Evolutionary conservation across 2,888 invertebrate species (phyloP), one percentile per base, ranked within the genome.

Genomic region (Lampropteryx suffumata): DNA sequence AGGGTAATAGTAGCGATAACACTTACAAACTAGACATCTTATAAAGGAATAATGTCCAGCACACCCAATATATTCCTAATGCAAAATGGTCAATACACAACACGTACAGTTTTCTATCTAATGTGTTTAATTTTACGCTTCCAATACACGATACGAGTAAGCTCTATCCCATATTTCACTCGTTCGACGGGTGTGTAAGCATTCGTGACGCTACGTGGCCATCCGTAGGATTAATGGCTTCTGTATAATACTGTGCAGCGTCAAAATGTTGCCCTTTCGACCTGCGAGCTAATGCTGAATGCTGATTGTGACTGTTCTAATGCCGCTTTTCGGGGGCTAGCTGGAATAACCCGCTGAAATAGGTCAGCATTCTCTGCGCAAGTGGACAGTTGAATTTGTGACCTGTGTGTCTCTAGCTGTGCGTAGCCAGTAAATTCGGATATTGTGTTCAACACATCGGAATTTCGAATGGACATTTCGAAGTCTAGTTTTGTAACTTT

Each of bases 171-270:
- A 79, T 82, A 80, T 73, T 76, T 79, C 78, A 80, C 75, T 62
- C 65, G 69, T 74, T 79, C 80, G 77, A 79, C 79, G 76, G 73
- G 76, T 76, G 76, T 76, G 77, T 76, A 76, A 79, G 76, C 76
- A 79, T 76, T 72, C 66, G 73, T 71, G 77, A 76, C 73, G 78
- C 71, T 76, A 73, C 75, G 80, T 74, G 79, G 70, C 76, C 68
- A 71, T 68, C 64, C 69, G 37, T 43, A 64, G 72, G 75, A 83
- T 84, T 81, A 81, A 84, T 82, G 79, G 76, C 67, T 65, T 61
- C 70, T 61, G 68, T 76, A 76, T 81, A 76, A 62, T 81, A 81
- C 81, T 76, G 72, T 70, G 73, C 69, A 65, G 76, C 72, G 73
- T 75, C 75, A 73, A 75, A 76, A 76, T 76, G 76, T 75, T 73